Conservation (phyloP, 1,140 invertebrate species). For the Drosophila malerkotliana region DNA sequence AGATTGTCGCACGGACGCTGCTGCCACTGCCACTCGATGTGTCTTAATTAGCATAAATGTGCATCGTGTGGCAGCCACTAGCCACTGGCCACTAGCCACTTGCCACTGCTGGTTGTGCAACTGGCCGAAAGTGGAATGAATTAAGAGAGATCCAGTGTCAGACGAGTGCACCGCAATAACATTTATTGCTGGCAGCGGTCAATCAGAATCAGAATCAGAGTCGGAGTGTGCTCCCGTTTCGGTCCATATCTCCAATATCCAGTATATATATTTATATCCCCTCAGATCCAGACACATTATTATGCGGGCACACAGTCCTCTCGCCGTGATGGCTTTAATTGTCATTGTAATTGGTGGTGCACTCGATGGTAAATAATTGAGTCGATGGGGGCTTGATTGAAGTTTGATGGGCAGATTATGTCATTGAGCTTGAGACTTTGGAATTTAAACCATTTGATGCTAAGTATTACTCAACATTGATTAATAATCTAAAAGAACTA, state of each 20-base stretch:
- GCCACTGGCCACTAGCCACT: neutral
- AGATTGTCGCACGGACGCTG: slow-evolving; percentile 35
- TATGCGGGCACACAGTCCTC: slow-evolving; percentile 42
- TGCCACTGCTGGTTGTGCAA: slow-evolving; percentile 41
- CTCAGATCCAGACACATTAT: slow-evolving; percentile 22
- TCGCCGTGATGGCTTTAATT: slow-evolving; percentile 43
- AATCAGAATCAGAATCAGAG: slow-evolving; percentile 32
- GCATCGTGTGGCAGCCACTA: slow-evolving; percentile 37
- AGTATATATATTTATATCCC: neutral
- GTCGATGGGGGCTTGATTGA: slow-evolving; percentile 37
- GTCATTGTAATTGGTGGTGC: slow-evolving; percentile 68
- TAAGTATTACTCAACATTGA: no score
- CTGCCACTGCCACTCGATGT: slow-evolving; percentile 55
- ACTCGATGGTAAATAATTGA: slow-evolving; percentile 66
- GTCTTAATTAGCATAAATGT: slow-evolving; percentile 80
- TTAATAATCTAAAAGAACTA: neutral
- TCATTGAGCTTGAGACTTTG: slow-evolving; percentile 24
- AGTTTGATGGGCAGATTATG: slow-evolving; percentile 44
- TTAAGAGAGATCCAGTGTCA: slow-evolving; percentile 16
- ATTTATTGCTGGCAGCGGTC: slow-evolving; percentile 41
- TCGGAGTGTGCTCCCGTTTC: slow-evolving; percentile 34
- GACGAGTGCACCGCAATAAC: slow-evolving; percentile 19
- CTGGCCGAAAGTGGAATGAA: slow-evolving; percentile 17
- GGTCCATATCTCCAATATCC: slow-evolving; percentile 8
- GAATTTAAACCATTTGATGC: no score